Evolutionary conservation across 2,888 invertebrate genomes (phyloP).

Genomic region (Myopa tessellatipennis): DNA sequence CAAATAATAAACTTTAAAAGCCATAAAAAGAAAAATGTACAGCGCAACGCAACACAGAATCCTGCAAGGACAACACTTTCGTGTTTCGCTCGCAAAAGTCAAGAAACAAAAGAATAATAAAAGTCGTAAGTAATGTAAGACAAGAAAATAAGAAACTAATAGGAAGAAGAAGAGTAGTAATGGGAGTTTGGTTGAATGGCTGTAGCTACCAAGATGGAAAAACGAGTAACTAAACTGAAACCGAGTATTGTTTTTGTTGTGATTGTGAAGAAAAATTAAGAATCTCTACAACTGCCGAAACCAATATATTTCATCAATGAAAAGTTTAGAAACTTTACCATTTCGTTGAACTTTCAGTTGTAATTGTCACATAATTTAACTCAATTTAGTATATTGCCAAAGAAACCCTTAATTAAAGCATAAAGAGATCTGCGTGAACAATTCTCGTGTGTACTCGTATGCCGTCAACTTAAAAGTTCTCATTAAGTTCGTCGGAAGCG

Average conservation of each 20-base stretch:
- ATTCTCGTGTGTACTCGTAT: too few species aligned
- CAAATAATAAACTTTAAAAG: slow-evolving; percentile 21
- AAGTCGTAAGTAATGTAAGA: background rate
- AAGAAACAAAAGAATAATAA: slow-evolving; percentile 17
- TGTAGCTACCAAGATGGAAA: too few species aligned
- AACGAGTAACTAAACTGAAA: too few species aligned
- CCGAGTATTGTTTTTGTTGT: too few species aligned
- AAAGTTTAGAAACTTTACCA: too few species aligned
- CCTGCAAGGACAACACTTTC: background rate
- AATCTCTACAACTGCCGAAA: too few species aligned
- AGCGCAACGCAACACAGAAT: background rate
- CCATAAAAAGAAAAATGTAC: background rate
- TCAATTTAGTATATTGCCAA: background rate
- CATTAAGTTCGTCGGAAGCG: background rate
- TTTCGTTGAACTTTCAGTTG: too few species aligned
- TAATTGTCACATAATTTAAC: background rate
- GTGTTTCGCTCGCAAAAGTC: background rate
- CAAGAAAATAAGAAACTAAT: background rate
- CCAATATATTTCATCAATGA: too few species aligned
- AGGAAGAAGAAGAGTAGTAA: too few species aligned
- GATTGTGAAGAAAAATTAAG: too few species aligned
- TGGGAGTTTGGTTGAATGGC: too few species aligned
- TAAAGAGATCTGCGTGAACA: background rate
- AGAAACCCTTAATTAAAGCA: slow-evolving; percentile 11
- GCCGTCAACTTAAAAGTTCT: slow-evolving; percentile 13